These are phyloP conservation scores for Melanaphis sacchari DNA, from an alignment of 1,140 invertebrate genomes.

Conservation along the genomic window DNA sequence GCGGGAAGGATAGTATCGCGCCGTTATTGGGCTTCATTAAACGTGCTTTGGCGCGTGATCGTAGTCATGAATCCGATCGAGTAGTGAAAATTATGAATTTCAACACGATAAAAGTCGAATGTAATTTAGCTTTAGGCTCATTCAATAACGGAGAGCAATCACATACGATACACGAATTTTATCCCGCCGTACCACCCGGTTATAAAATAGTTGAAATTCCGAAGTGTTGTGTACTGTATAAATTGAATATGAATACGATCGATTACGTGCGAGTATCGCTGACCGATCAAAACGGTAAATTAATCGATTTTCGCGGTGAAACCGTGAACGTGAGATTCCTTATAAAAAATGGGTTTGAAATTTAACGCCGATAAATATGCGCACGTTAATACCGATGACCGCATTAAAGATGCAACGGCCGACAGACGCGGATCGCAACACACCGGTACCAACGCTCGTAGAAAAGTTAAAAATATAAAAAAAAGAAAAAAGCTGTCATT, in stretches of 20 bases:
- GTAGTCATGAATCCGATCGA: too few relatives aligned
- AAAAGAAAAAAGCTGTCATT: neutral
- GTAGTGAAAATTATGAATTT: too few relatives aligned
- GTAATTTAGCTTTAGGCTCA: too few relatives aligned
- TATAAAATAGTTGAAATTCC: neutral
- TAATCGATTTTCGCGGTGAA: neutral
- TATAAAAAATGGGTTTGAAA: too few relatives aligned
- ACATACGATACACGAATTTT: too few relatives aligned
- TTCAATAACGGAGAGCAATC: too few relatives aligned
- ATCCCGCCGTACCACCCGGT: neutral
- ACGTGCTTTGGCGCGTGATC: too few relatives aligned
- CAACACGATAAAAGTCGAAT: too few relatives aligned
- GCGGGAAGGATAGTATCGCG: neutral
- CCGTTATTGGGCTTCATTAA: too few relatives aligned
- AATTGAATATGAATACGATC: neutral
- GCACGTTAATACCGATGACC: too few relatives aligned
- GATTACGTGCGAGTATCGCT: neutral
- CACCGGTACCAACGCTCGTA: neutral
- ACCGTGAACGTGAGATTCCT: too few relatives aligned
- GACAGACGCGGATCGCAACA: neutral
- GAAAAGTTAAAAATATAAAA: neutral
- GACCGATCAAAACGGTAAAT: neutral
- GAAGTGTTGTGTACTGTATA: neutral
- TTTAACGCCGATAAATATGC: too few relatives aligned
- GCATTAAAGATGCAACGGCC: neutral